Percentiles rank a stretch among this genome's conserved stretches.
Conservation (phyloP, 2,797 vertebrate species). For the Mormyrops attenuatus region DNA sequence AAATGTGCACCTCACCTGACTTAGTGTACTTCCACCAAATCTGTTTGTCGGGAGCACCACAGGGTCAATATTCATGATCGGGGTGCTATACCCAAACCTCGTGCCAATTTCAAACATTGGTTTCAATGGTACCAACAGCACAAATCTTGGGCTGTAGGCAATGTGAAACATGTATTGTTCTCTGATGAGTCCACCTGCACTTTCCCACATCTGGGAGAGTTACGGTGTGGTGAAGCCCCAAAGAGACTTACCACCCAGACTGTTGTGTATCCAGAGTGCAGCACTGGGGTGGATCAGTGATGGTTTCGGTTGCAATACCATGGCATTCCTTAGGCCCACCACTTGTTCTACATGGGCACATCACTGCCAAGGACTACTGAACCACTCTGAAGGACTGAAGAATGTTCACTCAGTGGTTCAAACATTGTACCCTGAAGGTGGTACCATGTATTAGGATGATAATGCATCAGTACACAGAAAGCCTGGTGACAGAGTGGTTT, state of each 20-base stretch:
- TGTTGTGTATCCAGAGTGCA: not conserved
- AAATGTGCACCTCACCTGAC: not conserved
- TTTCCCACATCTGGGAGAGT: not conserved
- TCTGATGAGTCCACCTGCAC: not conserved
- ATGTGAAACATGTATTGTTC: not conserved
- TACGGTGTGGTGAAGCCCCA: not conserved
- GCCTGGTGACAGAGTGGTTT: not conserved
- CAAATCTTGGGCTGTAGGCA: not conserved
- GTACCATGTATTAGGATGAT: not conserved
- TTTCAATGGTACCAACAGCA: not conserved
- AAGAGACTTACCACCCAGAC: not conserved
- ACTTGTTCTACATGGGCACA: not conserved
- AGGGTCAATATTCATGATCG: not conserved
- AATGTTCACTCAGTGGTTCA: not conserved
- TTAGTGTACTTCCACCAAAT: not conserved
- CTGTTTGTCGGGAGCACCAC: not conserved
- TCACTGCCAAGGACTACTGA: not conserved
- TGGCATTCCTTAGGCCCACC: not conserved
- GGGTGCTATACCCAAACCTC: not conserved
- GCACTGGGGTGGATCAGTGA: not conserved
- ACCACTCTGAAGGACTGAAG: not conserved
- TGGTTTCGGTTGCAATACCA: not conserved
- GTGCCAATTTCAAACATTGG: not conserved
- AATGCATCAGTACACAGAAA: not conserved
- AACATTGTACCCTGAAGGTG: not conserved